phyloP scores from a whole-genome alignment of 2,797 vertebrate genomes.

The Trachurus trachurus region DNA sequence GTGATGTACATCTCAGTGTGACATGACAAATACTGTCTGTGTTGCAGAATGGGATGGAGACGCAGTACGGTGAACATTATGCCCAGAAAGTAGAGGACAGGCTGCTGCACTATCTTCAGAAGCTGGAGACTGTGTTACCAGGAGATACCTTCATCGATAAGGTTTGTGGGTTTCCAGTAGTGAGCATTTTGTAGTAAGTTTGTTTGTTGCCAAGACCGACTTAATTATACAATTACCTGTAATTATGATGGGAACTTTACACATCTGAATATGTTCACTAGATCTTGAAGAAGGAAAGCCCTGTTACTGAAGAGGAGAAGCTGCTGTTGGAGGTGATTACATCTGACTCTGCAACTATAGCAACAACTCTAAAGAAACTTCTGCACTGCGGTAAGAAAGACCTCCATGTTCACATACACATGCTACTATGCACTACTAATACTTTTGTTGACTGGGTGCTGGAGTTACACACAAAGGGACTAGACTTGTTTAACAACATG shows the following conservation, averaged over 20 bases:
- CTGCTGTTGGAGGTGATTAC: conserved; percentile 70
- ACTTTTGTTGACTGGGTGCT: too few species aligned
- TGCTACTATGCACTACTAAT: too few species aligned
- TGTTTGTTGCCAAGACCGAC: too few species aligned
- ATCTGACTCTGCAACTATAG: conserved; percentile 51
- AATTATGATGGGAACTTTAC: background rate
- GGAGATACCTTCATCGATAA: conserved; percentile 76
- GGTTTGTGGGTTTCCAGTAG: conserved; percentile 62
- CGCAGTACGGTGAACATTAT: conserved; percentile 82
- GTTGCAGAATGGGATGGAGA: conserved; percentile 78
- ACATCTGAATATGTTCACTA: conserved; percentile 42
- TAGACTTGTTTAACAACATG: too few species aligned
- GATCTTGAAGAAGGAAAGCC: conserved; percentile 73
- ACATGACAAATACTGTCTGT: conserved; percentile 9
- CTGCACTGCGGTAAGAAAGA: conserved; percentile 75
- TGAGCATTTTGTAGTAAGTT: background rate
- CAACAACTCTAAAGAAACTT: conserved; percentile 74
- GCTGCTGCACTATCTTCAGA: conserved; percentile 76
- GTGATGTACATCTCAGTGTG: background rate
- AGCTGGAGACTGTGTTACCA: conserved; percentile 70
- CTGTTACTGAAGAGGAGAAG: conserved; percentile 73
- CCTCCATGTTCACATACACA: too few species aligned
- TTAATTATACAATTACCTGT: background rate
- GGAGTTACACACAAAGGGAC: too few species aligned
- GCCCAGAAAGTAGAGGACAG: conserved; percentile 83